Conservation (phyloP, 2,797 vertebrate genomes). For the Mycteria americana region DNA sequence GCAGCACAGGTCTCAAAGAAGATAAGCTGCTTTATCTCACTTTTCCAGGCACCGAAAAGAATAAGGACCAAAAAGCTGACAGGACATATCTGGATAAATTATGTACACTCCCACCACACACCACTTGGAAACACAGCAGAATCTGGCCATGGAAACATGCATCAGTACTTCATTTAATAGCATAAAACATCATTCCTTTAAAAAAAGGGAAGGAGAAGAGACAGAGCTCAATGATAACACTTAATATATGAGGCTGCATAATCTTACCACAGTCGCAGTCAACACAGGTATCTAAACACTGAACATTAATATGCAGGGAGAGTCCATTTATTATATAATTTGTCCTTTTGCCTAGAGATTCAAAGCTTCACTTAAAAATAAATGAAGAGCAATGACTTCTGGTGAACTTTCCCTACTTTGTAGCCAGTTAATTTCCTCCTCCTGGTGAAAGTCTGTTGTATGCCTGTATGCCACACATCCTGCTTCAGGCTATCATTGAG, state of each 20-base stretch:
- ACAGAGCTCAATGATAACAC: background rate
- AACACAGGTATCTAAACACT: background rate
- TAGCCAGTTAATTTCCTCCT: slow-evolving; percentile 28
- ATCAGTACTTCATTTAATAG: background rate
- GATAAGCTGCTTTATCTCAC: slow-evolving; percentile 25
- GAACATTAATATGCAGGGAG: background rate
- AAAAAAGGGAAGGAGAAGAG: background rate
- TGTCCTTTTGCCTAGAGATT: background rate
- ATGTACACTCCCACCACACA: background rate
- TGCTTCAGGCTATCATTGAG: background rate
- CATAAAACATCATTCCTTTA: background rate
- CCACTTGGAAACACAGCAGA: background rate
- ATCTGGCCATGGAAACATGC: background rate
- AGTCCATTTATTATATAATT: background rate
- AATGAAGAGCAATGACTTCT: background rate
- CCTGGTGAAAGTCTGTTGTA: background rate
- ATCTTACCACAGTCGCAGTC: background rate
- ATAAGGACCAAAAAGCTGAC: slow-evolving; percentile 10
- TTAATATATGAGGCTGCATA: background rate
- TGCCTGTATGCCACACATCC: background rate
- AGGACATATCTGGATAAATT: background rate
- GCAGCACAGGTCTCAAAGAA: background rate
- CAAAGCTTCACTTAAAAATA: background rate
- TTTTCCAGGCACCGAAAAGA: slow-evolving; percentile 23
- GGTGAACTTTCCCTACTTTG: background rate